Conservation (phyloP, 2,113 vertebrate species). For the Vidua chalybeata region DNA sequence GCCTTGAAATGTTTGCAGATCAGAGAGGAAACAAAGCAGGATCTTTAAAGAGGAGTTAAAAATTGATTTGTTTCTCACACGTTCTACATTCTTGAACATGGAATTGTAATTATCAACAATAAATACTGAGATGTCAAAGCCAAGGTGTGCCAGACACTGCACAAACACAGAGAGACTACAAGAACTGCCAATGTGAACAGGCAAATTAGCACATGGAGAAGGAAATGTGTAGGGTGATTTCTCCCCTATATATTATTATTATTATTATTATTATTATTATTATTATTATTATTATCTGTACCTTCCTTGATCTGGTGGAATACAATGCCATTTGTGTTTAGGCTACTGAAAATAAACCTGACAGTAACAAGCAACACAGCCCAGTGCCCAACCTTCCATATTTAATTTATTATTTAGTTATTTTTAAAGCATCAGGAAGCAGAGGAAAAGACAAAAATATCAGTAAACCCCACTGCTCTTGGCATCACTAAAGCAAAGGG, state of each 20-base stretch:
- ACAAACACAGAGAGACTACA: not conserved
- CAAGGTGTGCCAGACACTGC: not conserved
- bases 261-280: not conserved
- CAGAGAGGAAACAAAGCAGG: not conserved
- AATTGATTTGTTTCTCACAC: not conserved
- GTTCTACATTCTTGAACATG: not conserved
- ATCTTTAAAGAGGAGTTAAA: not conserved
- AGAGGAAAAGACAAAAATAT: not conserved
- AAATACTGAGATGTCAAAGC: not conserved
- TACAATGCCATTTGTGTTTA: not conserved
- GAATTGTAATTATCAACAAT: not conserved
- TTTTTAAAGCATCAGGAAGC: not conserved
- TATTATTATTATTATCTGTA: not conserved
- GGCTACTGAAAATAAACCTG: not conserved
- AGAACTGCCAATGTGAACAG: not conserved
- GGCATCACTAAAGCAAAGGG: not conserved
- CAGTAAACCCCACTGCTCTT: not conserved
- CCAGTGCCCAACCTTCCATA: not conserved
- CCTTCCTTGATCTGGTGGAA: not conserved
- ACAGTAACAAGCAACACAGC: not conserved
- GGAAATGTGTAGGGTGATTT: rapidly evolving
- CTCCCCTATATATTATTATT: not conserved
- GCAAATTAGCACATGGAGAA: not conserved
- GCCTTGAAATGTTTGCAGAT: not conserved
- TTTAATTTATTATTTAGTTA: not conserved